Conservation (phyloP, 2,797 vertebrate genomes). For the Rhadinocentrus ornatus region DNA sequence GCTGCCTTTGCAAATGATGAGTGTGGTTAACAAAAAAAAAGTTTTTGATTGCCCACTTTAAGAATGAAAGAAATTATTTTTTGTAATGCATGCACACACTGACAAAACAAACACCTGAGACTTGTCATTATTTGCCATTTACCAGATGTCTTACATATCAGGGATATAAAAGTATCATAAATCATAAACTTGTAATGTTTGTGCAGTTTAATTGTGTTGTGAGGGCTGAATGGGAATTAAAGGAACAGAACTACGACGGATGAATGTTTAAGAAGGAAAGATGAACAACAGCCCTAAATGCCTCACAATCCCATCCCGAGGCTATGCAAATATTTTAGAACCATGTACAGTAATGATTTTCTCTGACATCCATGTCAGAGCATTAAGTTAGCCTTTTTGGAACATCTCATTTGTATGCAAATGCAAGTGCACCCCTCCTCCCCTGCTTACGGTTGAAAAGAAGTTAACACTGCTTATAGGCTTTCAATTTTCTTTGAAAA, state of each 20-base stretch:
- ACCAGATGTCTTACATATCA: conserved; percentile 48
- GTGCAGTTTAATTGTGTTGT: conserved; percentile 67
- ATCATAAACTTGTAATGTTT: conserved; percentile 75
- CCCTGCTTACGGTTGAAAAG: conserved; percentile 40
- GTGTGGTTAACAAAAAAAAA: background rate
- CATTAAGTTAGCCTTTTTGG: background rate
- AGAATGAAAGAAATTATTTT: background rate
- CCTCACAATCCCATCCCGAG: background rate
- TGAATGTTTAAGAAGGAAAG: conserved; percentile 7
- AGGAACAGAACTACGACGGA: conserved; percentile 19
- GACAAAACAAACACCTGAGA: conserved; percentile 47
- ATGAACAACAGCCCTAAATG: background rate
- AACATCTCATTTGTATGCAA: background rate
- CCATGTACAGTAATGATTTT: background rate
- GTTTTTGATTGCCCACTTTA: conserved; percentile 11
- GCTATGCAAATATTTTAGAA: background rate
- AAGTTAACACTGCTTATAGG: conserved; percentile 52
- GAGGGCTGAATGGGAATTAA: conserved; percentile 41
- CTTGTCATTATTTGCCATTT: conserved; percentile 77
- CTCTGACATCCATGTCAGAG: background rate
- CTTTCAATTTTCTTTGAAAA: conserved; percentile 64
- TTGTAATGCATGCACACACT: no score
- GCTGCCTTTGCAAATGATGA: conserved; percentile 11
- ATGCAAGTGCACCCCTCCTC: background rate
- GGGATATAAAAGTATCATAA: conserved; percentile 59